phyloP scores from a whole-genome alignment of 92 coral and sea anemone species.

The Palythoa grandis region DNA sequence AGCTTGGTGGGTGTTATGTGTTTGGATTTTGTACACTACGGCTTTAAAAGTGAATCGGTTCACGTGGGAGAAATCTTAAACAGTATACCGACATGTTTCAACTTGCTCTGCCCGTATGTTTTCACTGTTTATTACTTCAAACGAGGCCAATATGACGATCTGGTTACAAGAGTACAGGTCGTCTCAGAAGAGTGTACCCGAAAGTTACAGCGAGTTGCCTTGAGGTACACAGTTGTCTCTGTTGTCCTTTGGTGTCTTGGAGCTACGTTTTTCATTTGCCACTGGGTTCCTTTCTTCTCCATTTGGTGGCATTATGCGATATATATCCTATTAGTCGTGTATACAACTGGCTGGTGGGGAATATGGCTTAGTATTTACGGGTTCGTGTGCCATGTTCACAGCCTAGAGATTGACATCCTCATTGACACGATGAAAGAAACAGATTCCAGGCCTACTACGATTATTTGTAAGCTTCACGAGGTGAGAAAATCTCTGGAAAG shows the following conservation, averaged over 20 bases:
- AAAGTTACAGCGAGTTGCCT: conserved; percentile 48
- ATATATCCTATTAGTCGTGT: conserved; percentile 46
- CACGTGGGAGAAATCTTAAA: conserved; percentile 60
- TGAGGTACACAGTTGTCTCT: conserved; percentile 52
- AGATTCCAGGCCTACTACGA: conserved; percentile 32
- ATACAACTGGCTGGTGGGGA: conserved; percentile 68
- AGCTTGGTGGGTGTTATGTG: conserved; percentile 64
- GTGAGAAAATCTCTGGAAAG: conserved; percentile 56
- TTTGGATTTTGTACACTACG: conserved; percentile 73
- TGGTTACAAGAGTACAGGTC: conserved; percentile 65
- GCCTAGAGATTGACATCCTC: conserved; percentile 59
- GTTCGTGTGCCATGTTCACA: conserved; percentile 71
- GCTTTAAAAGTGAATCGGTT: conserved; percentile 49
- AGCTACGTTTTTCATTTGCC: conserved; percentile 60
- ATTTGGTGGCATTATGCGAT: conserved; percentile 58
- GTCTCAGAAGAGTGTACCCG: conserved; percentile 42
- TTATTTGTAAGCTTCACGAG: conserved; percentile 53
- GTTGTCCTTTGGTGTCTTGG: conserved; percentile 54
- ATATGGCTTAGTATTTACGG: conserved; percentile 71
- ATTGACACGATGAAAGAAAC: conserved; percentile 51
- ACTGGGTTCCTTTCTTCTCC: conserved; percentile 73
- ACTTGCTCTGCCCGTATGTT: conserved; percentile 61
- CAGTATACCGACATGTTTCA: conserved; percentile 61
- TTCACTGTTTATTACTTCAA: conserved; percentile 61
- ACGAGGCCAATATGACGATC: conserved; percentile 64